Conservation (phyloP, 2,113 vertebrate genomes). For the Gavia stellata region DNA sequence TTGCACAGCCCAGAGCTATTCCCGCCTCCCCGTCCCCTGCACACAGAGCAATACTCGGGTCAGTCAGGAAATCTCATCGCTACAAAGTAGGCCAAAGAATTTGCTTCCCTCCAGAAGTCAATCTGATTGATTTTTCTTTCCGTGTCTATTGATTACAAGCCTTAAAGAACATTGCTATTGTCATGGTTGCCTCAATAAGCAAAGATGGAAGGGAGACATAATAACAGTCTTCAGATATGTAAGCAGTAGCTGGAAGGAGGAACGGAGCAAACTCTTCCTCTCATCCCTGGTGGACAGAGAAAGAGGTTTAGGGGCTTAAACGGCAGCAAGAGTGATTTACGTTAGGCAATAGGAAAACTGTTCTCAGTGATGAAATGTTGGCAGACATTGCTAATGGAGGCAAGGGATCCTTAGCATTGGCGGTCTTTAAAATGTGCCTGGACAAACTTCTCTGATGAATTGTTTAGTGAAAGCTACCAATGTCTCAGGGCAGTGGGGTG, state of each 20-base stretch:
- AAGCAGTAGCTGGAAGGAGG: not conserved
- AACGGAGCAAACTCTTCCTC: not conserved
- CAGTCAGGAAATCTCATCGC: not conserved
- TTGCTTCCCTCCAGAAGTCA: not conserved
- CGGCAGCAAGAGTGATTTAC: not conserved
- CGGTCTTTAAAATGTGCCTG: not conserved
- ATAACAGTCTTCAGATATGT: not conserved
- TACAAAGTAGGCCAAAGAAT: not conserved
- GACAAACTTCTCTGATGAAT: not conserved
- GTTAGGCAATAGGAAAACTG: not conserved
- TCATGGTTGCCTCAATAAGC: not conserved
- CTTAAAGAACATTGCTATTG: constrained; percentile 22
- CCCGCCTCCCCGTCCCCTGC: not conserved
- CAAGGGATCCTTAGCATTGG: not conserved
- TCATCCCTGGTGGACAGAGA: not conserved
- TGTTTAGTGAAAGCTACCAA: not conserved
- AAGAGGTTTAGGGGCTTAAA: not conserved
- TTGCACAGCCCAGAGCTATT: not conserved
- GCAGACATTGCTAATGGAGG: not conserved
- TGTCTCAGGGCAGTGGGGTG: not conserved
- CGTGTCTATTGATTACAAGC: not conserved
- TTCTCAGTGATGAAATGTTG: not conserved
- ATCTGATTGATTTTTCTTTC: constrained; percentile 45
- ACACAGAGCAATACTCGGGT: not conserved
- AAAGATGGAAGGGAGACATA: not conserved